Base-by-base conservation (phyloP, 1,140 invertebrate species). In the Brachionus asplanchnoidis region DNA sequence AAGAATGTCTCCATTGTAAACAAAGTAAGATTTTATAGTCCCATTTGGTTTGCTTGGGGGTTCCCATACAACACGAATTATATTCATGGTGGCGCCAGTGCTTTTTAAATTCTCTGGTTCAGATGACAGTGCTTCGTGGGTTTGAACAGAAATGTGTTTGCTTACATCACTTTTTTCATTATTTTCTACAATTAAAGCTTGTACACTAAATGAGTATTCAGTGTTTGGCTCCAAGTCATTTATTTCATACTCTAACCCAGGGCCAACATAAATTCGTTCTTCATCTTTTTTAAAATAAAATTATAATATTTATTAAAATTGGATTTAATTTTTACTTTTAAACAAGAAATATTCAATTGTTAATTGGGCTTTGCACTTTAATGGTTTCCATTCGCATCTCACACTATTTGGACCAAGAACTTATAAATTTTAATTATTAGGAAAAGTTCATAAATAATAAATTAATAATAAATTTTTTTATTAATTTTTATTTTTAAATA, bases 1-100 rank as follows among this genome's bases (percentile, higher is more conserved):
- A 82, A 87, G 78, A 75, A 84, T 87, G 8, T 87, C 86, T 46
- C 87, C 88, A 20, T 68, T 68, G 17, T 68, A 68, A 26, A 84
- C 44, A 32, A 53, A 65, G 36, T 84, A 84, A 23, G 20, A 14
- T 46, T 46, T 68, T 8, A 84, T 7, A 12, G 20, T n/a, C 0
- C 60, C 60, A 50, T 68, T 68, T 23, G 40, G n/a, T 46, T 40
- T 68, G 5, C n/a, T 17, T 11, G 82, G 82, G 2, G 82, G 44
- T 5, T 70, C 82, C 82, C 82, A 84, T 26, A n/a, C n/a, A 2
- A 84, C n/a, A 14, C 46, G 40, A 40, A 68, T 60, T 56, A 60
- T 20, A 7, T 23, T 70, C n/a, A 40, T 84, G 8, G 42, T 84
- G 65, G 65, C 14, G n/a, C 65, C 42, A 11, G 26, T 36, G 5